Evolutionary conservation across 1,140 invertebrate species (phyloP).

Genomic region (Maconellicoccus hirsutus): DNA sequence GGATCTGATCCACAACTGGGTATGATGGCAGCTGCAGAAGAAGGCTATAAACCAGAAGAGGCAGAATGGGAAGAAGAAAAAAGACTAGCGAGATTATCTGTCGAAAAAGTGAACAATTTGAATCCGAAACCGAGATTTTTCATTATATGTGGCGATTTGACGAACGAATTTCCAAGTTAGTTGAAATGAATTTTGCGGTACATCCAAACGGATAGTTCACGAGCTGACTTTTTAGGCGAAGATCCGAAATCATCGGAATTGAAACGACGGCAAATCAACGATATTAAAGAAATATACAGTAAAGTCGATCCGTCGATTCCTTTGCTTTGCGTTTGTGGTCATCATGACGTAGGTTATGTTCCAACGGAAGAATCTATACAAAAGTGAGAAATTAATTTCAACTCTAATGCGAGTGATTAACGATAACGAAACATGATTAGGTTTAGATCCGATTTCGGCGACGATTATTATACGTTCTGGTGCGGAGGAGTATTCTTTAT

Average conservation of each 20-base stretch:
- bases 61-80: conserved; percentile 42
- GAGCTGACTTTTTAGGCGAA: too few relatives aligned
- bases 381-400: conserved; percentile 28
- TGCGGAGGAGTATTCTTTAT: conserved; percentile 42
- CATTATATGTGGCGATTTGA: conserved; percentile 45
- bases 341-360: conserved; percentile 44
- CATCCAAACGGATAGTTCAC: too few relatives aligned
- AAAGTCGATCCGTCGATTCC: conserved; percentile 38
- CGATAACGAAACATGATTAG: too few relatives aligned
- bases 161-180: conserved; percentile 40
- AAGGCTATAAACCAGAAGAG: conserved; percentile 33
- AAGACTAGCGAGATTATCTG: conserved; percentile 33
- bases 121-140: conserved; percentile 42
- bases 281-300: conserved; percentile 38
- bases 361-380: conserved; percentile 37
- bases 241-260: conserved; percentile 25
- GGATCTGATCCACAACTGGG: conserved; percentile 44
- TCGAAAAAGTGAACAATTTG: conserved; percentile 39
- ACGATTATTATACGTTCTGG: conserved; percentile 46
- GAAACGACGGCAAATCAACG: conserved; percentile 35
- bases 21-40: conserved; percentile 29
- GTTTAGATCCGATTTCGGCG: conserved; percentile 40
- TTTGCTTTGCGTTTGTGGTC: conserved; percentile 45
- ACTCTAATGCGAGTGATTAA: too few relatives aligned
- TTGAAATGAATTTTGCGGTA: too few relatives aligned